A percentile compares a stretch with the other conserved stretches of the same genome.
These are phyloP conservation scores for Lithobates sylvaticus DNA, from an alignment of 2,797 vertebrate species.

Conservation along the genomic window DNA sequence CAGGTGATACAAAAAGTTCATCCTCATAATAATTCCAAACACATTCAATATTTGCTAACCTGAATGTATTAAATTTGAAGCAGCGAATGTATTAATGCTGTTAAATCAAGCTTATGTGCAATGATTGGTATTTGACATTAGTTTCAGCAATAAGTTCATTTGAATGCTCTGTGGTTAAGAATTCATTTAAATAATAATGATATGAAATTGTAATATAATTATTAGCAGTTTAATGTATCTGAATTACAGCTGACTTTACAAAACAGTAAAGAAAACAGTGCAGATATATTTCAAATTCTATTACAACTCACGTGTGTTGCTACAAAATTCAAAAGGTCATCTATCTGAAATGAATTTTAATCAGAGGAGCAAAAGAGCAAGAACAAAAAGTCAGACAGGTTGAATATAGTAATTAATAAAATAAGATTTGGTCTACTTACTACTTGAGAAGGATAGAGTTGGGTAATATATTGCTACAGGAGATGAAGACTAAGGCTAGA, in stretches of 20 bases:
- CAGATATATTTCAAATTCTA: constrained; percentile 23
- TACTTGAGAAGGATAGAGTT: background rate
- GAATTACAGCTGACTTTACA: constrained; percentile 26
- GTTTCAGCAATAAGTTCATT: constrained; percentile 43
- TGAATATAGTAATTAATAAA: constrained; percentile 20
- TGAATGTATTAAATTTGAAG: constrained; percentile 17
- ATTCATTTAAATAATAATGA: constrained; percentile 34
- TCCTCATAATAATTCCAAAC: background rate
- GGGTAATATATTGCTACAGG: too few species aligned
- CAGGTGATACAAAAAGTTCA: background rate
- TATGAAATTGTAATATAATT: constrained; percentile 47
- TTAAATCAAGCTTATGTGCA: constrained; percentile 43
- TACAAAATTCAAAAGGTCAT: constrained; percentile 36
- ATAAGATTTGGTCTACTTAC: background rate
- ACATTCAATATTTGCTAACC: constrained; percentile 29
- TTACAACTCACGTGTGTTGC: constrained; percentile 1
- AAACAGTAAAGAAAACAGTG: constrained; percentile 25
- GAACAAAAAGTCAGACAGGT: background rate
- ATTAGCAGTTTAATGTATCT: constrained; percentile 23
- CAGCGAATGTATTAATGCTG: constrained; percentile 37
- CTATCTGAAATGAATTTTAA: constrained; percentile 9
- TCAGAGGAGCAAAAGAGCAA: constrained; percentile 22
- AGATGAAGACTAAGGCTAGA: too few species aligned
- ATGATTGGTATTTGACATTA: constrained; percentile 42
- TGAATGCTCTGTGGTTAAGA: constrained; percentile 30